A percentile compares a stretch with the other conserved stretches of the same genome.
These are phyloP conservation scores for Grallaria varia DNA, from an alignment of 2,113 vertebrate species.

Conservation along the genomic window DNA sequence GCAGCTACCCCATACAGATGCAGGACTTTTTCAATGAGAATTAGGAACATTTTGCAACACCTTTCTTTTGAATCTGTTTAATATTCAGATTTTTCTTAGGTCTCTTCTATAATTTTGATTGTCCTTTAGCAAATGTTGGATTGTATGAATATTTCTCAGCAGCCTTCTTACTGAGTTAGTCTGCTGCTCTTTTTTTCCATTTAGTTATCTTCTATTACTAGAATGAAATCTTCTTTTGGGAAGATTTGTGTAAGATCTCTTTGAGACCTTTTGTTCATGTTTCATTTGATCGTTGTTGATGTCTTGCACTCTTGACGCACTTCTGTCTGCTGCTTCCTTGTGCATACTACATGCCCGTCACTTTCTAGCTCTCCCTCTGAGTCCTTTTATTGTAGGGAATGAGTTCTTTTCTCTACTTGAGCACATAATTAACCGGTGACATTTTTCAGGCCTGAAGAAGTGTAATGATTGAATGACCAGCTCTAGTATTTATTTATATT, in stretches of 20 bases:
- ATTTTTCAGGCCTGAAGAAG: neutral
- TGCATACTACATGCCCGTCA: neutral
- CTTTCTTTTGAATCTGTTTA: slow-evolving; percentile 1
- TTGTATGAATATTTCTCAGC: neutral
- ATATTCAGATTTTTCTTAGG: neutral
- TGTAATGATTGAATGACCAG: neutral
- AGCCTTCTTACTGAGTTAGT: neutral
- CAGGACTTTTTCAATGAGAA: neutral
- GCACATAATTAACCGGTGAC: neutral
- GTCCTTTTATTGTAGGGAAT: neutral
- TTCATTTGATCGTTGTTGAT: neutral
- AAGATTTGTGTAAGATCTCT: neutral
- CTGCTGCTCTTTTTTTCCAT: neutral
- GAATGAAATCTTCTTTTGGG: neutral
- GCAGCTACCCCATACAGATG: neutral
- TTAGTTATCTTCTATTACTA: neutral
- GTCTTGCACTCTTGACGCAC: neutral
- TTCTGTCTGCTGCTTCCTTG: neutral
- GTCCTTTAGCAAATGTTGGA: neutral
- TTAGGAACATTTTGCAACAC: neutral
- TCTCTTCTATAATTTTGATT: neutral
- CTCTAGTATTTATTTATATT: neutral
- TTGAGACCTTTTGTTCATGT: neutral
- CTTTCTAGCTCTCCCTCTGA: neutral
- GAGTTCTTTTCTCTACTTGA: neutral